Base-by-base conservation (phyloP, 2,888 invertebrate species). In the Venusia cambrica region DNA sequence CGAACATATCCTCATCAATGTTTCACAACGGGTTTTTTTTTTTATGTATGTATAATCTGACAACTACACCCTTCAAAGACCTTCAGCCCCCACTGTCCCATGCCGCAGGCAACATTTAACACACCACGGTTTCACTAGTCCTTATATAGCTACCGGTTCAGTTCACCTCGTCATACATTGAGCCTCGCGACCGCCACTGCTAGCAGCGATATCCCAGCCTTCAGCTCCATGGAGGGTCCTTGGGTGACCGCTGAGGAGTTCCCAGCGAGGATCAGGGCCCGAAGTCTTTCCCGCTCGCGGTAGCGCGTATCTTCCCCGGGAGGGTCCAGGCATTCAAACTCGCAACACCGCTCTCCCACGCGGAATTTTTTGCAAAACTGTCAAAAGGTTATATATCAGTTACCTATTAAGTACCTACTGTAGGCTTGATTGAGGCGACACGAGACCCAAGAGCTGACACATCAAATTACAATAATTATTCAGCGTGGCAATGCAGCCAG, bases 361-460 rank as follows among this genome's bases (percentile, higher is more conserved):
- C 94, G 90, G 76, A 94, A 95, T 65, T 92, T 93, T 73, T 93
- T 93, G 88, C 95, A 96, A 85, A 92, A 94, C 95, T 95, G 89
- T 40, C 62, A 61, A 62, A 7, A n/a, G n/a, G n/a, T n/a, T 10
- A 18, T 4, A 8, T 20, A n/a, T n/a, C n/a, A n/a, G n/a, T n/a
- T n/a, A n/a, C n/a, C n/a, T n/a, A n/a, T n/a, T n/a, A n/a, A n/a
- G n/a, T n/a, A n/a, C n/a, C n/a, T n/a, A n/a, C n/a, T n/a, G n/a
- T n/a, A n/a, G n/a, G n/a, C n/a, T n/a, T n/a, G n/a, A n/a, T n/a
- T n/a, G n/a, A n/a, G n/a, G n/a, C n/a, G n/a, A n/a, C n/a, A n/a
- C n/a, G n/a, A n/a, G n/a, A n/a, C n/a, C n/a, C n/a, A n/a, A n/a
- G n/a, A n/a, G n/a, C n/a, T n/a, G n/a, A n/a, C n/a, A n/a, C n/a